Conservation (phyloP, 2,888 invertebrate species). For the Latrodectus hesperus region DNA sequence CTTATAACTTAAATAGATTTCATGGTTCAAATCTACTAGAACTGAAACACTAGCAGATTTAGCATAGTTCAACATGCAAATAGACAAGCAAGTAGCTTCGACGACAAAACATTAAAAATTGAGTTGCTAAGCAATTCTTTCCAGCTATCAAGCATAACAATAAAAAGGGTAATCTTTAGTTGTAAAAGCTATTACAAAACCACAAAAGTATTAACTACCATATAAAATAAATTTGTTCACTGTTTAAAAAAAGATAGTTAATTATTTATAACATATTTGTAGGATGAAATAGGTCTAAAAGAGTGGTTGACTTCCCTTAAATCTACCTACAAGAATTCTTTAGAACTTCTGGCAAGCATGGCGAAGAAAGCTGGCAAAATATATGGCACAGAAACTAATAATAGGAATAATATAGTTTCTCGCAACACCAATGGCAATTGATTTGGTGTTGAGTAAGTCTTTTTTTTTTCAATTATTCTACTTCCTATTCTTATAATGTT, state of each 20-base stretch:
- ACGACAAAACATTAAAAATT: too few relatives aligned
- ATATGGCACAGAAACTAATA: constrained; percentile 86
- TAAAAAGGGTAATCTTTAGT: too few relatives aligned
- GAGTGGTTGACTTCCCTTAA: constrained; percentile 98
- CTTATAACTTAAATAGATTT: too few relatives aligned
- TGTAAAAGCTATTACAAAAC: too few relatives aligned
- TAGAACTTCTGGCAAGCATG: constrained; percentile 96
- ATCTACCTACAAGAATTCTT: constrained; percentile 95
- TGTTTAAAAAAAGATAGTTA: neutral
- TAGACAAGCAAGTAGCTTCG: too few relatives aligned
- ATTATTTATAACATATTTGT: neutral
- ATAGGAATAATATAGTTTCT: constrained; percentile 67
- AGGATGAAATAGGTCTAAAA: constrained; percentile 96
- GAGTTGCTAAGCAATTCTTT: too few relatives aligned
- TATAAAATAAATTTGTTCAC: neutral
- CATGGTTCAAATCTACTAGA: too few relatives aligned
- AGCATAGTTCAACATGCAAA: too few relatives aligned
- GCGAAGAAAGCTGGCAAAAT: constrained; percentile 99
- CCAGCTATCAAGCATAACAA: too few relatives aligned
- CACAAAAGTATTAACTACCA: too few relatives aligned
- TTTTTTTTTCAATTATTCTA: neutral
- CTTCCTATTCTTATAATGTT: too few relatives aligned
- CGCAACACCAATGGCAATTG: constrained; percentile 70
- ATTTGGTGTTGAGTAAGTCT: constrained; percentile 49
- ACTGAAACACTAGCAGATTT: too few relatives aligned